Evolutionary conservation across 2,888 invertebrate species (phyloP).

Genomic region (Resseliella maxima): DNA sequence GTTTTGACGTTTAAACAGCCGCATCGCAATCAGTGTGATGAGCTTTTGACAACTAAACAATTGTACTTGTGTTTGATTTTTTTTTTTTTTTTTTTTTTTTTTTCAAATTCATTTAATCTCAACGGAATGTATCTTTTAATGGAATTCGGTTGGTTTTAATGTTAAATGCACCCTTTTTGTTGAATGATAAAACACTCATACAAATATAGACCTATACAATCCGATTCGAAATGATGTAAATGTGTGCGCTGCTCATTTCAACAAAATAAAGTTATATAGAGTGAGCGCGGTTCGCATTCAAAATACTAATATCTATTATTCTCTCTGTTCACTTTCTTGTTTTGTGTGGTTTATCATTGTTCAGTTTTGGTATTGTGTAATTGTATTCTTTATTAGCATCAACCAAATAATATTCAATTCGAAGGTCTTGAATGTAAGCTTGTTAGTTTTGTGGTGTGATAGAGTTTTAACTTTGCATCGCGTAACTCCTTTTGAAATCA

Average conservation of each 20-base stretch:
- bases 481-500: neutral
- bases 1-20: neutral
- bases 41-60: neutral
- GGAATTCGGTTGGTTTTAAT: no score
- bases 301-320: conserved; percentile 15
- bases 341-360: conserved; percentile 44
- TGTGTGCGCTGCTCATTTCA: neutral
- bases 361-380: conserved; percentile 10
- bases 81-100: no score
- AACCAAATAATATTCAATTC: neutral
- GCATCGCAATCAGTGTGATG: neutral
- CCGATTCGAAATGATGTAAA: no score
- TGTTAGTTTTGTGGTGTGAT: no score
- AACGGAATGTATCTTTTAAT: no score
- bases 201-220: no score
- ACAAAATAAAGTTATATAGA: neutral
- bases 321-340: conserved; percentile 25
- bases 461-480: neutral
- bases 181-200: no score
- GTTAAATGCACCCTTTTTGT: no score
- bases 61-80: no score
- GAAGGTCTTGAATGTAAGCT: neutral
- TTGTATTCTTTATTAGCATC: conserved; percentile 1
- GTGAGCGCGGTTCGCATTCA: conserved; percentile 14
- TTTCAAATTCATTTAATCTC: neutral